A percentile compares a stretch with the other conserved stretches of the same genome.
phyloP scores from a whole-genome alignment of 2,113 vertebrate species.

The Chascanopsetta lugubris region DNA sequence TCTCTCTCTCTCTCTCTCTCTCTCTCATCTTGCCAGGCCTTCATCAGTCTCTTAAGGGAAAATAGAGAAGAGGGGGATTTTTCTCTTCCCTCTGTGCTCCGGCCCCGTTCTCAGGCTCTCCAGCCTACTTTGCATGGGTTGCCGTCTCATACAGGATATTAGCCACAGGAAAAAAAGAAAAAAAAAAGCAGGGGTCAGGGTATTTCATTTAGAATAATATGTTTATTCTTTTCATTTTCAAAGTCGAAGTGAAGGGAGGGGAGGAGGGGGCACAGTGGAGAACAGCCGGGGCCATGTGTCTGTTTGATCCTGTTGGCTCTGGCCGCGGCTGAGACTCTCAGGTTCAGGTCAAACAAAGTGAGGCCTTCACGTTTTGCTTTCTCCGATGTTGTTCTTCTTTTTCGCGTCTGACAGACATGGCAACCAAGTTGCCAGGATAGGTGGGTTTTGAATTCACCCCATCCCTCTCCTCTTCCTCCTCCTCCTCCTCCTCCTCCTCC shows the following conservation, averaged over 20 bases:
- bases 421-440: conserved; percentile 14
- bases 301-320: conserved; percentile 69
- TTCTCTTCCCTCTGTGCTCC: conserved; percentile 65
- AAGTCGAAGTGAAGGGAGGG: conserved; percentile 63
- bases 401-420: conserved; percentile 9
- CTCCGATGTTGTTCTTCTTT: conserved; percentile 5
- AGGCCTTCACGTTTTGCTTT: conserved; percentile 32
- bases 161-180: conserved; percentile 47
- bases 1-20: conserved; percentile 44
- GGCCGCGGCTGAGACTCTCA: conserved; percentile 56
- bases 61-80: conserved; percentile 76
- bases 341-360: conserved; percentile 64
- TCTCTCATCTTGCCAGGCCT: conserved; percentile 82
- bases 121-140: conserved; percentile 77
- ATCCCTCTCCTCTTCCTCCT: neutral
- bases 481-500: neutral
- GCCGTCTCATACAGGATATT: conserved; percentile 77
- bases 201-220: conserved; percentile 77
- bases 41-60: conserved; percentile 75
- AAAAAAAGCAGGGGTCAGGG: conserved; percentile 65
- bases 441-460: conserved; percentile 4
- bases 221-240: conserved; percentile 75
- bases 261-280: conserved; percentile 53
- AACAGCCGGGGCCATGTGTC: conserved; percentile 66
- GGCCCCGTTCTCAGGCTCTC: conserved; percentile 79